These are phyloP conservation scores for Climacteris rufus DNA, from an alignment of 2,113 vertebrate genomes.

Conservation along the genomic window DNA sequence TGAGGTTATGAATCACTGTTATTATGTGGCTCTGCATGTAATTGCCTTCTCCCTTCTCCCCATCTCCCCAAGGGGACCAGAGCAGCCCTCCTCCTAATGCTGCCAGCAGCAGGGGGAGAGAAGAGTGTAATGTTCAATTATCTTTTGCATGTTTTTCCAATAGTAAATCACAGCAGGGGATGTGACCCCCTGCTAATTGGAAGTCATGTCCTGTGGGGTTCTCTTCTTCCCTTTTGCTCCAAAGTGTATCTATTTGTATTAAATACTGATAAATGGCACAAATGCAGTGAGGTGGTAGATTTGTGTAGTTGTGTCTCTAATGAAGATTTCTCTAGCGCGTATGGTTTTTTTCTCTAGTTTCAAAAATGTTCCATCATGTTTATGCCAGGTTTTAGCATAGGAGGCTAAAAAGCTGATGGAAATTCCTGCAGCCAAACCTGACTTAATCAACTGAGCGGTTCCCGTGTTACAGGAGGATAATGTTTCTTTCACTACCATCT, in stretches of 20 bases:
- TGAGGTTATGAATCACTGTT: constrained; percentile 47
- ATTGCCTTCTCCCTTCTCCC: constrained; percentile 25
- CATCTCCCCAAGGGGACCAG: not conserved
- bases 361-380: not conserved
- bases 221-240: constrained; percentile 17
- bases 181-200: constrained; percentile 56
- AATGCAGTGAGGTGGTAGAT: not conserved
- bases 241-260: constrained; percentile 18
- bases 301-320: not conserved
- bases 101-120: constrained; percentile 39
- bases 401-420: not conserved
- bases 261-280: constrained; percentile 42
- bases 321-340: not conserved
- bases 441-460: not conserved
- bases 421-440: not conserved
- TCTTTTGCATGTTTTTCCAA: constrained; percentile 59
- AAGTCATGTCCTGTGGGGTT: constrained; percentile 45
- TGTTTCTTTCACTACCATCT: not conserved
- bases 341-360: not conserved
- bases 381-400: not conserved
- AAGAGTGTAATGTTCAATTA: constrained; percentile 53
- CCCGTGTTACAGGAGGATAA: not conserved
- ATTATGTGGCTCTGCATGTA: constrained; percentile 22
- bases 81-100: not conserved
- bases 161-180: constrained; percentile 49